A percentile compares a stretch with the other conserved stretches of the same genome.
Evolutionary conservation across 2,888 invertebrate genomes (phyloP).

Genomic region (Anagyrus pseudococci): DNA sequence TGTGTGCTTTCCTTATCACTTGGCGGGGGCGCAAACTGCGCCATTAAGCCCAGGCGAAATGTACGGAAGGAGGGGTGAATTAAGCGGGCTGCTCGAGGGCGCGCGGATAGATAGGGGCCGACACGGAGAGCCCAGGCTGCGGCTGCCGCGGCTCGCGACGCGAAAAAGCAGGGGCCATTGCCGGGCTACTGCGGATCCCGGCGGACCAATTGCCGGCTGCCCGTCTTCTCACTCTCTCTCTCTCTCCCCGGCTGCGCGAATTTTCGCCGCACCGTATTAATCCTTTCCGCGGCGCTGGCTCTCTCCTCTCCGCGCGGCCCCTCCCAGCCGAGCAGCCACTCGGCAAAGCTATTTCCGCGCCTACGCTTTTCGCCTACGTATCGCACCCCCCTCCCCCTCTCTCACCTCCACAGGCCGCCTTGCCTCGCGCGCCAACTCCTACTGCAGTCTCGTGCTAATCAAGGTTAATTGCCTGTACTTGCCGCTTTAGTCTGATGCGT

Average conservation of each 20-base stretch:
- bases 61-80: too few relatives aligned
- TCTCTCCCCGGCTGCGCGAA: background rate
- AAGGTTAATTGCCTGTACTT: background rate
- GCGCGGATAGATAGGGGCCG: too few relatives aligned
- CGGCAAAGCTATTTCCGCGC: too few relatives aligned
- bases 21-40: too few relatives aligned
- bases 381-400: too few relatives aligned
- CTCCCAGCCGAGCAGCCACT: too few relatives aligned
- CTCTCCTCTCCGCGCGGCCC: background rate
- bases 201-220: conserved; percentile 10
- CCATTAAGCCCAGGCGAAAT: too few relatives aligned
- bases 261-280: conserved; percentile 9
- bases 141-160: too few relatives aligned
- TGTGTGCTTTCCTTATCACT: too few relatives aligned
- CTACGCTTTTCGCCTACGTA: background rate
- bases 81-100: background rate
- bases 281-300: background rate
- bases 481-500: background rate
- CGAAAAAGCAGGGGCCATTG: background rate
- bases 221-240: background rate
- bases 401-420: too few relatives aligned
- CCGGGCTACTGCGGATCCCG: conserved; percentile 18
- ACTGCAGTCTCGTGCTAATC: background rate
- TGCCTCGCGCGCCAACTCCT: background rate
- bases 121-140: too few relatives aligned